Conservation (phyloP, 2,797 vertebrate genomes). For the Hemibagrus guttatus region DNA sequence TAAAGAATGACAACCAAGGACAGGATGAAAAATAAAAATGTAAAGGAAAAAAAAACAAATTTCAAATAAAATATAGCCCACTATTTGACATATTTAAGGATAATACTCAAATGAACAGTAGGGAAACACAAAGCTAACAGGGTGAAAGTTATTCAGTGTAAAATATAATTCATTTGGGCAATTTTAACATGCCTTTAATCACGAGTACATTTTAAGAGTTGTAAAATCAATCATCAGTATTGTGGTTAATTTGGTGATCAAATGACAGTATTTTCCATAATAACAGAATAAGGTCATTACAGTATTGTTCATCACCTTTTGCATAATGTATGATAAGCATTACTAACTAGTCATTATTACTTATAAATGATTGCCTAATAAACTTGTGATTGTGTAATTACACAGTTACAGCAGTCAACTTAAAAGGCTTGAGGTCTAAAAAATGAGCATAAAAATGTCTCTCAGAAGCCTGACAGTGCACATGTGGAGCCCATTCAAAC, state of each 20-base stretch:
- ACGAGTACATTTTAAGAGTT: not conserved
- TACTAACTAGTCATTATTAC: not conserved
- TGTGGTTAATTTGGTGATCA: not conserved
- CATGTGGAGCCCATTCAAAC: slow-evolving; percentile 24
- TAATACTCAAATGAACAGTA: not conserved
- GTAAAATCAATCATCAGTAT: not conserved
- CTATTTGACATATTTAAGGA: not conserved
- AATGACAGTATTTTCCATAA: not conserved
- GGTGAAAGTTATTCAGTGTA: not conserved
- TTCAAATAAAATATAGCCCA: not conserved
- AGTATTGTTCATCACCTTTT: not conserved
- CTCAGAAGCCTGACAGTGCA: not conserved
- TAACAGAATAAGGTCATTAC: not conserved
- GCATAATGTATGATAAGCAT: not conserved
- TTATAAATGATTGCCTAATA: not conserved
- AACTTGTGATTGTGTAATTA: not conserved
- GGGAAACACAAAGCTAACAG: not conserved
- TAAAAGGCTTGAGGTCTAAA: not conserved
- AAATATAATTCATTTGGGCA: not conserved
- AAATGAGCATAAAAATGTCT: not conserved
- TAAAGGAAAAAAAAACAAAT: not conserved
- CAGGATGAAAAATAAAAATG: not conserved
- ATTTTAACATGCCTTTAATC: not conserved
- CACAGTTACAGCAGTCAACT: not conserved
- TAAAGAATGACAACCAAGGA: not conserved